Base-by-base conservation (phyloP, 2,888 invertebrate species). In the Apamea sordens region DNA sequence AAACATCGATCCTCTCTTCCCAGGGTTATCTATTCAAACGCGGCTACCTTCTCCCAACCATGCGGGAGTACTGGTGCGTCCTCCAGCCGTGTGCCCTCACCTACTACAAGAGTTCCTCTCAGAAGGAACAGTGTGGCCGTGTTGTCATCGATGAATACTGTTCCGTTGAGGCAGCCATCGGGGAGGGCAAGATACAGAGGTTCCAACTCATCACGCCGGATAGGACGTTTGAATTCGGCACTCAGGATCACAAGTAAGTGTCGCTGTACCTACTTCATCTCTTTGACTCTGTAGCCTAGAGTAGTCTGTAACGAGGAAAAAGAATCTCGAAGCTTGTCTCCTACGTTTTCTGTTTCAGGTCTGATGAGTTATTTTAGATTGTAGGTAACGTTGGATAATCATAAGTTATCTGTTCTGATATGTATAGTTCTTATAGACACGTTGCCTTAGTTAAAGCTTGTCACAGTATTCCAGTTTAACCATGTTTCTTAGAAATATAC, bases 41-140 rank as follows among this genome's bases (percentile, higher is more conserved):
- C 77, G 98, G 98, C 0, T 98, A 98, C 92, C 97, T 98, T 21
- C 96, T 98, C 53, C 98, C 98, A 0, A 98, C 98, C 0, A 97
- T 98, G 97, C 97, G 98, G 28, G 98, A 98, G 88, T 98, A 98
- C 92, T 98, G 98, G 98, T 98, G 98, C 91, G 98, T 98, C 0
- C 95, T 98, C 1, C 97, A 98, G 79, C 98, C 98, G 0, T 98
- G 97, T 53, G 97, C 98, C 73, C 96, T 98, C 67, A 97, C 97
- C 0, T 98, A 98, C 93, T 98, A 98, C 94, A 98, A 98, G 93
- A 97, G 97, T 88, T 97, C 98, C 1, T 97, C 98, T 0, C 96
- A 96, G 82, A 98, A 97, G 90, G 98, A 98, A 36, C 97, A 97
- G 70, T 98, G 98, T 80, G 98, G 98, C 0, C 95, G 97, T 36